Evolutionary conservation across 1,140 invertebrate genomes (phyloP).

Genomic region (Neoseiulus cucumeris): DNA sequence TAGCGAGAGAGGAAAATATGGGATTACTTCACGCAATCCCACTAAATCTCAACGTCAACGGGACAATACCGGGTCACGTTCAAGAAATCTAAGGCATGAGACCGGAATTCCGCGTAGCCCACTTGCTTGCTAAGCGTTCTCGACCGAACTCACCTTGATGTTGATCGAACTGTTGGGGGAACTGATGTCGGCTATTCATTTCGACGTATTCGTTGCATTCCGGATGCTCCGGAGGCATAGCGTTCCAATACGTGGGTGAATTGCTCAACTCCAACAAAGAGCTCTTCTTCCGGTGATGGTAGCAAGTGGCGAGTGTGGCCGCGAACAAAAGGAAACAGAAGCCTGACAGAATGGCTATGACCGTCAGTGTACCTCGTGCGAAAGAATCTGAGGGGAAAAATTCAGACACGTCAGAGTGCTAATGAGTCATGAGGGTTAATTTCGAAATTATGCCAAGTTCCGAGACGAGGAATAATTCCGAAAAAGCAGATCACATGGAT

Average conservation of each 20-base stretch:
- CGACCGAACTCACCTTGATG: not conserved
- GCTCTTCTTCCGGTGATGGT: not conserved
- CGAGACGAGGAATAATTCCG: too few species aligned
- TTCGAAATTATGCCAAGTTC: too few species aligned
- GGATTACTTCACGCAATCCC: too few species aligned
- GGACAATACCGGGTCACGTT: too few species aligned
- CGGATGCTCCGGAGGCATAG: not conserved
- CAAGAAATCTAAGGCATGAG: too few species aligned
- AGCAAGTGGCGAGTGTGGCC: slow-evolving; percentile 1
- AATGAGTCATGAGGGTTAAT: too few species aligned
- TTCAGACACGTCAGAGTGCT: too few species aligned
- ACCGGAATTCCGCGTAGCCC: not conserved
- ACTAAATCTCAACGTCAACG: too few species aligned
- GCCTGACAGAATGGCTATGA: slow-evolving; percentile 1
- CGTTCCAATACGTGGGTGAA: slow-evolving; percentile 5
- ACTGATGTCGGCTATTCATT: not conserved
- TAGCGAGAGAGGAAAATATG: too few species aligned
- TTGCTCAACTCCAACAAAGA: not conserved
- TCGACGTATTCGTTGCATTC: slow-evolving; percentile 2
- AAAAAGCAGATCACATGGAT: too few species aligned
- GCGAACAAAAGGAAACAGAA: slow-evolving; percentile 4
- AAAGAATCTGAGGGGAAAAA: not conserved
- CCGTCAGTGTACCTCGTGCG: not conserved
- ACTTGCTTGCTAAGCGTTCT: not conserved
- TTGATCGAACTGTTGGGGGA: not conserved